These are phyloP conservation scores for Dioctria rufipes DNA, from an alignment of 2,888 invertebrate species.

Conservation along the genomic window DNA sequence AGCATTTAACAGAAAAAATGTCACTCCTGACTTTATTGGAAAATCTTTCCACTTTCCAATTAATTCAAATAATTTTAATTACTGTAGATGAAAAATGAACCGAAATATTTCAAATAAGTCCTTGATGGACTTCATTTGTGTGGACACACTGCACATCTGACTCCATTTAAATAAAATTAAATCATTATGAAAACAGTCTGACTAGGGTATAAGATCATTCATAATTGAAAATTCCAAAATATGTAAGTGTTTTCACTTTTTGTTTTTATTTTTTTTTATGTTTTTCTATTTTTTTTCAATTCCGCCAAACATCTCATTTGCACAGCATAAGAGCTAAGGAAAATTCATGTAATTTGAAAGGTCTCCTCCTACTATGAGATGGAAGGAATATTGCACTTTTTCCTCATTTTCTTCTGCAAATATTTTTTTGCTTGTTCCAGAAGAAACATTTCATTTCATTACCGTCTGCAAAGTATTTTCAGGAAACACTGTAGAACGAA, in stretches of 20 bases:
- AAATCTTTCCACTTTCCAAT: no score
- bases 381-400: conserved; percentile 34
- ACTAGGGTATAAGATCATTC: no score
- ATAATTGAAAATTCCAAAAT: not conserved
- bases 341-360: conserved; percentile 15
- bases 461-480: conserved; percentile 14
- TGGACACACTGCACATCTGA: no score
- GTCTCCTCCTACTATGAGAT: not conserved
- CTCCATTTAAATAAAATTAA: no score
- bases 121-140: no score
- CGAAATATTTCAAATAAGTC: no score
- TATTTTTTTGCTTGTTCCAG: conserved; percentile 37
- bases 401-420: conserved; percentile 42
- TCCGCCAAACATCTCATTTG: not conserved
- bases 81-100: no score
- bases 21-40: no score
- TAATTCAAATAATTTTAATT: no score
- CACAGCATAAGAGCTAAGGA: not conserved
- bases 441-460: conserved; percentile 43
- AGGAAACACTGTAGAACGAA: conserved; percentile 20
- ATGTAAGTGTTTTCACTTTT: not conserved
- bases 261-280: no score
- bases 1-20: no score
- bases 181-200: no score
- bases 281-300: not conserved